Conservation (phyloP, 2,113 vertebrate genomes). For the Nannospalax galili region DNA sequence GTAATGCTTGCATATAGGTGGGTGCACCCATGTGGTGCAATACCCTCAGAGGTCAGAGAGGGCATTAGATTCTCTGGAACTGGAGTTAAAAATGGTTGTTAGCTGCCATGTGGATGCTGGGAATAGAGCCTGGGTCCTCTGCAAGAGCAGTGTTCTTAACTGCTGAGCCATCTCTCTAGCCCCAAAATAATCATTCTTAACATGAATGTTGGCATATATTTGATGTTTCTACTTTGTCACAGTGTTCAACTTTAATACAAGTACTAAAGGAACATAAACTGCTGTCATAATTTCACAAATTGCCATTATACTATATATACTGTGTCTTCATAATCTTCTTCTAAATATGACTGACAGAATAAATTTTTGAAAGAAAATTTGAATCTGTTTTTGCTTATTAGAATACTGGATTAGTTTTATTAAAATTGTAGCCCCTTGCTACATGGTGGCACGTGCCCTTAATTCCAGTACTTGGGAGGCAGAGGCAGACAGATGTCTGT, state of each 20-base stretch:
- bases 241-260: neutral
- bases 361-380: neutral
- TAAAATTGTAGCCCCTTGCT: neutral
- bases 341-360: neutral
- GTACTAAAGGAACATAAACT: neutral
- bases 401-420: neutral
- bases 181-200: slow-evolving; percentile 10
- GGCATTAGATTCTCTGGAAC: too few species aligned
- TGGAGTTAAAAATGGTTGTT: too few species aligned
- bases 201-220: neutral
- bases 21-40: too few species aligned
- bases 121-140: too few species aligned
- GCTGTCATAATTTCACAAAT: neutral
- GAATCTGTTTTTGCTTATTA: neutral
- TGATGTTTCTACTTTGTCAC: neutral
- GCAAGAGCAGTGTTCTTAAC: too few species aligned
- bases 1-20: too few species aligned
- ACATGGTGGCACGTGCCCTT: too few species aligned
- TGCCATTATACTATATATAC: neutral
- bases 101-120: too few species aligned
- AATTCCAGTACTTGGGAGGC: too few species aligned
- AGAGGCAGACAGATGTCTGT: too few species aligned
- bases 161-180: too few species aligned
- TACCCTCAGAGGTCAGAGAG: too few species aligned
- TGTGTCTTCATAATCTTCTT: neutral